phyloP scores from a whole-genome alignment of 2,888 invertebrate genomes.

The Caenorhabditis angaria region DNA sequence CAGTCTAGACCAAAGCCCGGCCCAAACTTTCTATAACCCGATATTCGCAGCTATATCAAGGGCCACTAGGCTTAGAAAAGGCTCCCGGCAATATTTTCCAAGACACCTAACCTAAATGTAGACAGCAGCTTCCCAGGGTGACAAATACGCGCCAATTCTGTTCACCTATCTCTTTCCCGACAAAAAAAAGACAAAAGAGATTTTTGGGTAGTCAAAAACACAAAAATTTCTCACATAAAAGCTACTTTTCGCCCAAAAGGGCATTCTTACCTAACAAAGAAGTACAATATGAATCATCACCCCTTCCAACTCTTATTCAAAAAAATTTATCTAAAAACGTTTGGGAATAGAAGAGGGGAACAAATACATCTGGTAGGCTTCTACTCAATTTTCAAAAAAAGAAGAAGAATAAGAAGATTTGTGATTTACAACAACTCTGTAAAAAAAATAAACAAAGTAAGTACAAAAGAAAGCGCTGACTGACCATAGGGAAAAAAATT shows the following conservation, averaged over 20 bases:
- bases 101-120: too few relatives aligned
- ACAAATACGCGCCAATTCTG: too few relatives aligned
- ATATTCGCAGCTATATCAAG: too few relatives aligned
- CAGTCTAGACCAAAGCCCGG: too few relatives aligned
- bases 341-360: not conserved
- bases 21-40: too few relatives aligned
- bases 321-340: not conserved
- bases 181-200: not conserved
- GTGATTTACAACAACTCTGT: not conserved
- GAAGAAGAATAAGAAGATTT: not conserved
- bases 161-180: not conserved
- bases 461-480: not conserved
- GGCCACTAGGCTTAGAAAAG: too few relatives aligned
- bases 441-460: not conserved
- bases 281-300: not conserved
- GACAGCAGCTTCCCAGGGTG: too few relatives aligned
- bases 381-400: conserved; percentile 1
- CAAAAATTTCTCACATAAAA: not conserved
- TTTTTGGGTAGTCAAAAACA: too few relatives aligned
- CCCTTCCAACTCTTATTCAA: not conserved
- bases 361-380: not conserved
- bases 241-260: not conserved
- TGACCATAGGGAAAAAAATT: not conserved
- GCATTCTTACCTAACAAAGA: too few relatives aligned
- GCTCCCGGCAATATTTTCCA: too few relatives aligned